Percentiles rank a stretch among this genome's conserved stretches.
Evolutionary conservation across 2,113 vertebrate genomes (phyloP).

Genomic region (Eurystomus gularis): DNA sequence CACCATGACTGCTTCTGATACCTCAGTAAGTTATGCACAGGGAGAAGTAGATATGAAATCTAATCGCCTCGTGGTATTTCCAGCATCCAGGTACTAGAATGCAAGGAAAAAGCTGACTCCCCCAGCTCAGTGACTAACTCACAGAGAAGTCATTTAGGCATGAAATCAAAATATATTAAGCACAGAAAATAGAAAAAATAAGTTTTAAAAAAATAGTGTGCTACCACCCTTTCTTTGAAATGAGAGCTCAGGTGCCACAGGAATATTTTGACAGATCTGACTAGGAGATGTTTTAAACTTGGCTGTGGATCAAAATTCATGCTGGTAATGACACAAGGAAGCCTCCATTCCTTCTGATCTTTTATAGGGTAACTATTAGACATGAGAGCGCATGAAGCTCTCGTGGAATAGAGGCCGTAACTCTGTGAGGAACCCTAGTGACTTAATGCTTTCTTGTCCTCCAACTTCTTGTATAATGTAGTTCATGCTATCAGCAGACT

Average conservation of each 20-base stretch:
- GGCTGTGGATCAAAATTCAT: background rate
- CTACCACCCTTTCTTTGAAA: background rate
- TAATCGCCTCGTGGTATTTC: background rate
- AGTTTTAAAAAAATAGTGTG: background rate
- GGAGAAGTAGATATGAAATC: background rate
- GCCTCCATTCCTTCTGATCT: background rate
- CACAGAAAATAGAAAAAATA: background rate
- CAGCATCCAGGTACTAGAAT: background rate
- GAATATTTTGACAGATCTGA: background rate
- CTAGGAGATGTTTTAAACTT: background rate
- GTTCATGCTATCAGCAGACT: background rate
- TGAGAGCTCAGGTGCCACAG: background rate
- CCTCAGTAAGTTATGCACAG: background rate
- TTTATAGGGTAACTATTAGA: background rate
- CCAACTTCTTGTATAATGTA: background rate
- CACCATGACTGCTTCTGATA: background rate
- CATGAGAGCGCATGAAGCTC: background rate
- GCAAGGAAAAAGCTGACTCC: background rate
- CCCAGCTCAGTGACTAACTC: background rate
- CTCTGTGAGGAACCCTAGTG: background rate
- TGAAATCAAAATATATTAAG: background rate
- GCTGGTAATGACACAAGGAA: background rate
- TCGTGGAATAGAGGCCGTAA: background rate
- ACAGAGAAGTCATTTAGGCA: background rate
- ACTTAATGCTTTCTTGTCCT: background rate